Evolutionary conservation across 2,888 invertebrate species (phyloP).

Genomic region (Steromphala cineraria): DNA sequence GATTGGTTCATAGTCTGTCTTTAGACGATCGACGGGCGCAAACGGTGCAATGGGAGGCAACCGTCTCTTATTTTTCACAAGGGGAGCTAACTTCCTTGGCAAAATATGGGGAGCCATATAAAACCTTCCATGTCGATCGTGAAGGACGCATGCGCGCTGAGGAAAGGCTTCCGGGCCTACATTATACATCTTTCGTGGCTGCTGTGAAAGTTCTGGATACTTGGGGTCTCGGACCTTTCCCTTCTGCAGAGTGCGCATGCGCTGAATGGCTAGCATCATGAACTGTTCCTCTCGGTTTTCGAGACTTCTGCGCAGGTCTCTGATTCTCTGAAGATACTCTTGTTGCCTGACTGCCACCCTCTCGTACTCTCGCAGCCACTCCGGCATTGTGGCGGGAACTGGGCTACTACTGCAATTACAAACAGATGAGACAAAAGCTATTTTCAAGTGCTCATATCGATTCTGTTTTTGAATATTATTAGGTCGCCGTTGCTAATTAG

Average conservation of each 20-base stretch:
- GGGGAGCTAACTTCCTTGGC: slow-evolving; percentile 50
- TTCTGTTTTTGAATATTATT: too few relatives aligned
- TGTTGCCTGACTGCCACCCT: background rate
- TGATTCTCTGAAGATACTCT: background rate
- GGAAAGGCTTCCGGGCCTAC: slow-evolving; percentile 49
- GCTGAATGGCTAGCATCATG: slow-evolving; percentile 42
- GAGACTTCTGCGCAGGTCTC: background rate
- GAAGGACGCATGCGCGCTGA: slow-evolving; percentile 37
- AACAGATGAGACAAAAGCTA: background rate
- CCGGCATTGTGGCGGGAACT: background rate
- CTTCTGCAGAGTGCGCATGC: slow-evolving; percentile 34
- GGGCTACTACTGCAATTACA: background rate
- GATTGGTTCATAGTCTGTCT: slow-evolving; percentile 61
- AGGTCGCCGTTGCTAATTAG: too few relatives aligned
- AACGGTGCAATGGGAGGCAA: slow-evolving; percentile 19
- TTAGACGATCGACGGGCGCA: slow-evolving; percentile 40
- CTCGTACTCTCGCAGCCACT: slow-evolving; percentile 16
- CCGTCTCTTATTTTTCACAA: slow-evolving; percentile 39
- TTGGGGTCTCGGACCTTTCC: slow-evolving; percentile 28
- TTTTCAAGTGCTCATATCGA: background rate
- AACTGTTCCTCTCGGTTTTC: slow-evolving; percentile 41
- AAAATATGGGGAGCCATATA: slow-evolving; percentile 37
- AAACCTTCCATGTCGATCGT: slow-evolving; percentile 36
- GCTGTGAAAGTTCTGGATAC: slow-evolving; percentile 38
- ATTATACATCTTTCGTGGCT: slow-evolving; percentile 40